phyloP scores from a whole-genome alignment of 2,888 invertebrate species.

The Himalopsyche kuldschensis region DNA sequence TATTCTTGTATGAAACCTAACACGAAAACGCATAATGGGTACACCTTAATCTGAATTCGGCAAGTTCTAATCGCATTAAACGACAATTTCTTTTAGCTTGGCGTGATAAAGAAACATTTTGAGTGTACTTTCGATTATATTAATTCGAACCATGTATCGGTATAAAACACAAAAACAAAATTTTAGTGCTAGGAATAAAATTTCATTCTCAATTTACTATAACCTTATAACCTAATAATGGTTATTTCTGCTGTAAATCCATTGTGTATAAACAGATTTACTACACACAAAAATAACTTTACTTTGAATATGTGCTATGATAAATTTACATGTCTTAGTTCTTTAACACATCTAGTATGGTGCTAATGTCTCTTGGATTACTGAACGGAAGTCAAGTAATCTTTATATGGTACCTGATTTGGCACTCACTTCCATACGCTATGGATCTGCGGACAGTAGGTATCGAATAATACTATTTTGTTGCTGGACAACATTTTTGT shows the following conservation, averaged over 20 bases:
- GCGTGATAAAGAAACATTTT: background rate
- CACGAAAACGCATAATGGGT: background rate
- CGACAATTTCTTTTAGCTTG: background rate
- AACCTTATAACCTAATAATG: background rate
- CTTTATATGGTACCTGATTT: no score
- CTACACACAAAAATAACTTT: background rate
- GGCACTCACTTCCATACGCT: no score
- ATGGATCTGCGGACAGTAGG: no score
- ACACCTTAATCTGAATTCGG: background rate
- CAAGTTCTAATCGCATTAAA: background rate
- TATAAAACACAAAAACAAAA: background rate
- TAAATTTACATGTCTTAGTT: no score
- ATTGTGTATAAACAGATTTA: background rate
- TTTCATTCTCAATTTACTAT: background rate
- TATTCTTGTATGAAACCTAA: background rate
- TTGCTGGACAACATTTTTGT: no score
- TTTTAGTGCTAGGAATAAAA: background rate
- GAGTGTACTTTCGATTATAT: background rate
- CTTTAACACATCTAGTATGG: no score
- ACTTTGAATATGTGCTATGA: no score
- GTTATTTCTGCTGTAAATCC: background rate
- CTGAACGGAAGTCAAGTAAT: no score
- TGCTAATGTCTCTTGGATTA: no score
- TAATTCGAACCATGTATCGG: background rate
- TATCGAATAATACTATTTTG: no score